These are phyloP conservation scores for Hydrochoerus hydrochaeris DNA, from an alignment of 2,113 vertebrate species.

Conservation along the genomic window DNA sequence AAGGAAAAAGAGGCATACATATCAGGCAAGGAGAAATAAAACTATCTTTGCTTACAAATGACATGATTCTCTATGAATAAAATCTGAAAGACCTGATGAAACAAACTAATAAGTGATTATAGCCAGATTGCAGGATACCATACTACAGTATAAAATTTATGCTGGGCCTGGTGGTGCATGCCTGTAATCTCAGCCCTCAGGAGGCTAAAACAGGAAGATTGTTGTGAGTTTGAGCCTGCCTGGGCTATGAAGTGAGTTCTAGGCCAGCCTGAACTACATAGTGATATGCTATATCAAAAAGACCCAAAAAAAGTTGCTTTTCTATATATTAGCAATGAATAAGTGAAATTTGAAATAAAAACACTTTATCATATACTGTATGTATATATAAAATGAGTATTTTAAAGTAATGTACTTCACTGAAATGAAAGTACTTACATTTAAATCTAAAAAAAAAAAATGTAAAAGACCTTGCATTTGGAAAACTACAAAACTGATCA, in stretches of 20 bases:
- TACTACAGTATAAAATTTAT: not conserved
- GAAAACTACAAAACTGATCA: not conserved
- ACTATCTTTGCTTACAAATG: not conserved
- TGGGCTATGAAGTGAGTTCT: not conserved
- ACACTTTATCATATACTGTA: not conserved
- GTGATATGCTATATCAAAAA: not conserved
- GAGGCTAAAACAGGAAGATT: not conserved
- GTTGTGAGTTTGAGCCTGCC: not conserved
- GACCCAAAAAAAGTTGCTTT: not conserved
- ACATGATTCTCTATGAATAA: not conserved
- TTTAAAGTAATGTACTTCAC: not conserved
- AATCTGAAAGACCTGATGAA: not conserved
- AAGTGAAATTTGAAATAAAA: not conserved
- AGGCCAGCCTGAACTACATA: not conserved
- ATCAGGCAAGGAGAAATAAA: not conserved
- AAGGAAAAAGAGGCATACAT: not conserved
- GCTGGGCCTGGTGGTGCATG: not conserved
- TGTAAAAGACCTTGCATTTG: not conserved
- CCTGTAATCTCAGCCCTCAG: no score
- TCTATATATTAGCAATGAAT: not conserved
- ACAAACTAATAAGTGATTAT: not conserved
- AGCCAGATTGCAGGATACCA: not conserved
- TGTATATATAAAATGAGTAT: not conserved
- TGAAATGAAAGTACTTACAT: not conserved
- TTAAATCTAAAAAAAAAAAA: conserved; percentile 9